These are phyloP conservation scores for Xylocampa areola DNA, from an alignment of 2,888 invertebrate genomes.

Conservation along the genomic window DNA sequence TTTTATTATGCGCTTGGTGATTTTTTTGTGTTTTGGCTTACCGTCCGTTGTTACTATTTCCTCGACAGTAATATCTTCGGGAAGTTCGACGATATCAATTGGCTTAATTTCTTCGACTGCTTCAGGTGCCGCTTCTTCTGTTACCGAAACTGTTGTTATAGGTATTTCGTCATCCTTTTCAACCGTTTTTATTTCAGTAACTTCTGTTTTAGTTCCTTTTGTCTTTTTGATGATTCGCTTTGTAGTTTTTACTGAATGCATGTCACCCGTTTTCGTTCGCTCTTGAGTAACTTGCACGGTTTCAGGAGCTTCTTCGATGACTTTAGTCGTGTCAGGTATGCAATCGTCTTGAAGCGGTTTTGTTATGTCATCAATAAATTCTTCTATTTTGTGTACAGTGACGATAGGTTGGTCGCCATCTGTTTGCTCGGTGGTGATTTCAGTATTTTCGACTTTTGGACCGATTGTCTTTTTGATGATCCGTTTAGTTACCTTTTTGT, in stretches of 20 bases:
- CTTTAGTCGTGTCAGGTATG: conserved; percentile 8
- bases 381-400: conserved; percentile 33
- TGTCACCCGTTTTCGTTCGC: conserved; percentile 33
- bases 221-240: conserved; percentile 60
- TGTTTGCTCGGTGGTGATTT: conserved; percentile 58
- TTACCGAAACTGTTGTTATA: conserved; percentile 33
- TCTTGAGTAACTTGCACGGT: conserved; percentile 23
- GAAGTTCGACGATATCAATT: conserved; percentile 59
- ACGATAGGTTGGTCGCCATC: conserved; percentile 39
- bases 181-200: conserved; percentile 53
- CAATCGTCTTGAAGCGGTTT: conserved; percentile 15
- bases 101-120: conserved; percentile 41
- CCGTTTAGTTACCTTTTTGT: conserved; percentile 59
- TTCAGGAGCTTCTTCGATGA: conserved; percentile 22
- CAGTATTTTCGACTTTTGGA: conserved; percentile 39
- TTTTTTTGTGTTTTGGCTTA: conserved; percentile 63
- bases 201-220: conserved; percentile 37
- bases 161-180: conserved; percentile 55
- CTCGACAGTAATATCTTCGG: conserved; percentile 51
- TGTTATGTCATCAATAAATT: conserved; percentile 25
- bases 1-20: conserved; percentile 27
- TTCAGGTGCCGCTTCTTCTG: conserved; percentile 5
- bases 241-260: conserved; percentile 45
- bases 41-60: conserved; percentile 60
- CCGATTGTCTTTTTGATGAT: conserved; percentile 62